Percentiles rank a stretch among this genome's conserved stretches.
Conservation (phyloP, 2,113 vertebrate genomes). For the Oryzias melastigma region DNA sequence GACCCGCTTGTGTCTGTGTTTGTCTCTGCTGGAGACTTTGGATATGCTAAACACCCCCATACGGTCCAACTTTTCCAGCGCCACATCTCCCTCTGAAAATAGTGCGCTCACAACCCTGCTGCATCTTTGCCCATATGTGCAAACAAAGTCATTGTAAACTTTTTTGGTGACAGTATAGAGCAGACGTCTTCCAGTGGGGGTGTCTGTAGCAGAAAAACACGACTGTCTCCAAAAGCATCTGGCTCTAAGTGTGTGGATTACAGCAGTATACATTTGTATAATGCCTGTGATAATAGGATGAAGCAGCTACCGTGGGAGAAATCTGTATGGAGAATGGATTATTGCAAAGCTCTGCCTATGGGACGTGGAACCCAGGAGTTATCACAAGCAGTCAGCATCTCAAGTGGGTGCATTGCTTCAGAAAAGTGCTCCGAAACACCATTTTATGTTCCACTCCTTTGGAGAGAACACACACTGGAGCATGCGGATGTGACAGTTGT, state of each 20-base stretch:
- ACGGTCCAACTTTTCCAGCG: constrained; percentile 32
- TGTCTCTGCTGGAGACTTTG: constrained; percentile 76
- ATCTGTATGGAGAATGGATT: constrained; percentile 80
- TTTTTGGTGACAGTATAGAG: constrained; percentile 22
- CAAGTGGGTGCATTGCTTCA: constrained; percentile 66
- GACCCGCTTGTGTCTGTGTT: constrained; percentile 63
- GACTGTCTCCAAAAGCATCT: constrained; percentile 61
- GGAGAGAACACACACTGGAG: constrained; percentile 40
- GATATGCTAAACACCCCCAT: constrained; percentile 76
- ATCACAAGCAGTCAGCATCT: constrained; percentile 76
- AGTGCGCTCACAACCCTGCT: constrained; percentile 22
- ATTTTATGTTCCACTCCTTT: constrained; percentile 59
- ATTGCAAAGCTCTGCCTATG: constrained; percentile 73
- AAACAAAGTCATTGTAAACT: constrained; percentile 33
- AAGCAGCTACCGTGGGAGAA: constrained; percentile 75
- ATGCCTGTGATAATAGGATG: constrained; percentile 80
- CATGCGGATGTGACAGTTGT: constrained; percentile 32
- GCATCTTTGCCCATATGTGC: not conserved
- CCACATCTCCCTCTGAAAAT: constrained; percentile 49
- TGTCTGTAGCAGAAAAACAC: constrained; percentile 49
- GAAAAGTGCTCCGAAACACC: constrained; percentile 58
- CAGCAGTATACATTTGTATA: constrained; percentile 76
- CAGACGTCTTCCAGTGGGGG: constrained; percentile 11
- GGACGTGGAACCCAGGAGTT: constrained; percentile 73
- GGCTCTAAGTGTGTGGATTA: constrained; percentile 76